Evolutionary conservation across 2,797 vertebrate species (phyloP), one percentile per base, ranked within the genome.

Genomic region (Acrocephalus scirpaceus): DNA sequence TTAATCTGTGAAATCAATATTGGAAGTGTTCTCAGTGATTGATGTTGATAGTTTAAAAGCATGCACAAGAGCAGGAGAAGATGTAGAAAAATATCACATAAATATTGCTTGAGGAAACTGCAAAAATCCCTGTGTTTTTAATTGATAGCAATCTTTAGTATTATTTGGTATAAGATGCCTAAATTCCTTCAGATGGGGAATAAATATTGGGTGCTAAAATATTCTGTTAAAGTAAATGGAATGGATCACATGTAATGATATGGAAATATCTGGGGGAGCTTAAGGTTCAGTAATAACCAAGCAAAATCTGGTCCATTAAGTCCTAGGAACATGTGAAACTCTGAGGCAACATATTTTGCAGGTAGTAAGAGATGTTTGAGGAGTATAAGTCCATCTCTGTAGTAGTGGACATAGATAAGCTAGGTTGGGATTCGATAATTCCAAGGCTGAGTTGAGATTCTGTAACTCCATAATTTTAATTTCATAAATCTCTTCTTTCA

Each of bases 51-150:
- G 56, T 66, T 91, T 79, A 88, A 90, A 94, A 93, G 64, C 9
- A 7, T 79, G 40, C 32, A 70, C 40, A 84, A 89, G 38, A 81
- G 19, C 71, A 57, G 20, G 32, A 79, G 50, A 60, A 56, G 25
- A 53, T 70, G 8, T 44, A 53, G 69, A 67, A 79, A 87, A 94
- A 70, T 15, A 45, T 11, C 40, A 70, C 29, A 54, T 76, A 82
- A 92, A 70, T 85, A 76, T 25, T 71, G 17, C 53, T 83, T 53
- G 56, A 88, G 40, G 60, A 96, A 82, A 60, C n/a, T 58, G 32
- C 19, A 71, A 76, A 72, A 57, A 4, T 0, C 11, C 11, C 10
- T 23, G 1, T 73, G 84, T 66, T 51, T 93, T 85, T 92, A 3
- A 40, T 45, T 4, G 4, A n/a, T 56, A 69, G 15, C 13, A 26